Evolutionary conservation across 2,888 invertebrate species (phyloP), one percentile per base, ranked within the genome.

Genomic region (Cryptocephalus moraei): DNA sequence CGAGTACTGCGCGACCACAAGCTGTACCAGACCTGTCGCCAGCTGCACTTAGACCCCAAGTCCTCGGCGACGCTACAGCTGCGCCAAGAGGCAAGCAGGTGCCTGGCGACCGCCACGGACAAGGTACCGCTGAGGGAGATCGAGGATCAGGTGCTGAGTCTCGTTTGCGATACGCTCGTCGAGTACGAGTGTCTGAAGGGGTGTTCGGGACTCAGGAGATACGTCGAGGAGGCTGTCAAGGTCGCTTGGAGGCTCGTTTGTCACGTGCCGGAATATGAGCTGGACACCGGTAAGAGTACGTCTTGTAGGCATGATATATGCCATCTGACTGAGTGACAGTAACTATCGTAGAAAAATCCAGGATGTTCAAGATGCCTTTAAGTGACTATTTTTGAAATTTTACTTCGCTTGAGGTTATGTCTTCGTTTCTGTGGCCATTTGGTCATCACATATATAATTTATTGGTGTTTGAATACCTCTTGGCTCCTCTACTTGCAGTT

Each of bases 151-250:
- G 83, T 84, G 11, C 72, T 79, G 32, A 54, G 61, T 34, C 56
- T 69, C 41, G 66, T 96, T 54, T 82, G 91, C 70, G 84, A 85
- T 55, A 94, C 94, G 0, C 76, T 96, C 12, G 91, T 90, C 64
- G 95, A 95, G 74, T 96, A 94, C 72, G 91, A 92, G 33, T 88
- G 91, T 67, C 75, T 96, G 61, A 84, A 84, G 56, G 73, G 78
- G 1, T 93, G 91, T 66, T 76, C 77, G 1, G 83, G 86, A 32
- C 76, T 95, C 47, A 79, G 83, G 60, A 81, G 82, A 48, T 91
- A 91, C 67, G 86, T 91, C 45, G 77, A 82, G 32, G 84, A 86
- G 38, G 86, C 90, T 50, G 89, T 91, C 39, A 78, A 86, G 49
- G 77, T 91, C n/a, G 87, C 91, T 4, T 95, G 94, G 94, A 80